These are phyloP conservation scores for Gouania willdenowi DNA, from an alignment of 2,797 vertebrate species.

Conservation along the genomic window DNA sequence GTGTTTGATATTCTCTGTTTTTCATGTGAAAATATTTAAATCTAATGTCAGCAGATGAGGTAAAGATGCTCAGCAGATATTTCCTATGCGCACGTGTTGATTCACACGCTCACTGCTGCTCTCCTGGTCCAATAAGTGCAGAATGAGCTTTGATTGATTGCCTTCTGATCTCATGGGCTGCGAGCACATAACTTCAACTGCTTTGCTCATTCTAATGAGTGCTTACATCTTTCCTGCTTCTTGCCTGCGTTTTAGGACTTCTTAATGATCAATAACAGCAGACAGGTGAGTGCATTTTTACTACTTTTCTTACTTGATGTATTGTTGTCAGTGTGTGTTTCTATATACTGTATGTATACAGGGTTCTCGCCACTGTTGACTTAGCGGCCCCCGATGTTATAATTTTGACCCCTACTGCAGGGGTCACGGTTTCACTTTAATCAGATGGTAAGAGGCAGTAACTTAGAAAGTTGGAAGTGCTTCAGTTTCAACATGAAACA, in stretches of 20 bases:
- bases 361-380: too few relatives aligned
- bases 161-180: slow-evolving; percentile 70
- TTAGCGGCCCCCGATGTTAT: too few relatives aligned
- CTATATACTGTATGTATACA: too few relatives aligned
- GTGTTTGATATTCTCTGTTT: slow-evolving; percentile 16
- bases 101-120: slow-evolving; percentile 32
- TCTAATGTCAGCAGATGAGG: too few relatives aligned
- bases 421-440: too few relatives aligned
- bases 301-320: slow-evolving; percentile 1
- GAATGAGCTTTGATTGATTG: slow-evolving; percentile 37
- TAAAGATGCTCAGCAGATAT: too few relatives aligned
- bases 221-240: slow-evolving; percentile 88
- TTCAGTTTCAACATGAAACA: too few relatives aligned
- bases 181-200: slow-evolving; percentile 87
- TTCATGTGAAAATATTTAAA: slow-evolving; percentile 55
- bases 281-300: slow-evolving; percentile 67
- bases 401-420: too few relatives aligned
- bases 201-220: slow-evolving; percentile 83
- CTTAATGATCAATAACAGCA: slow-evolving; percentile 90
- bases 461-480: too few relatives aligned
- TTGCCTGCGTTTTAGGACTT: slow-evolving; percentile 96
- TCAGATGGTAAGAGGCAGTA: too few relatives aligned
- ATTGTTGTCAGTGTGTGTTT: not conserved
- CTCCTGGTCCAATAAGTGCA: slow-evolving; percentile 14
- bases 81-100: slow-evolving; percentile 22